Percentiles rank a stretch among this genome's conserved stretches.
Evolutionary conservation across 2,797 vertebrate genomes (phyloP).

Genomic region (Syndactyla subalaris): DNA sequence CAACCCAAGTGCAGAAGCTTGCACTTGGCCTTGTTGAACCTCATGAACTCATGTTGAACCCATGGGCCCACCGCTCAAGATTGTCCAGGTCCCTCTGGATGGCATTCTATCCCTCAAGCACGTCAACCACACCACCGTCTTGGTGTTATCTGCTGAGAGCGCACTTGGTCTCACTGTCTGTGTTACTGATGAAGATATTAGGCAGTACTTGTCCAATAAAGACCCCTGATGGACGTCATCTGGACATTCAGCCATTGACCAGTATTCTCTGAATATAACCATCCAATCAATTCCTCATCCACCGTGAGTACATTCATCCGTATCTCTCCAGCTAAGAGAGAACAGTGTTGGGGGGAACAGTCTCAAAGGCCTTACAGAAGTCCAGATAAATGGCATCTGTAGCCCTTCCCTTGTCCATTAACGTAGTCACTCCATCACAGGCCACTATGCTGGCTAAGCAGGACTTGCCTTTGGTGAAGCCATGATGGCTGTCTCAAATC

Average conservation of each 20-base stretch:
- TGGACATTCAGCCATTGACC: neutral
- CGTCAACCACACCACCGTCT: neutral
- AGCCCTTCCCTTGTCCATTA: neutral
- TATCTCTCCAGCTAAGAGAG: neutral
- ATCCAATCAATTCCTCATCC: neutral
- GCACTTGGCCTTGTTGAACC: neutral
- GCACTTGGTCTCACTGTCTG: neutral
- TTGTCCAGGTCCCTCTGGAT: neutral
- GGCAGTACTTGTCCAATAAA: fast-evolving
- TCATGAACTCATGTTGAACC: neutral
- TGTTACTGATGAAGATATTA: neutral
- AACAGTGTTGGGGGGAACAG: neutral
- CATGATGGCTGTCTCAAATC: neutral
- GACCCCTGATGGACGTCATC: neutral
- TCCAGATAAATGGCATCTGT: neutral
- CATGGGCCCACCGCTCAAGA: neutral
- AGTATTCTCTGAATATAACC: neutral
- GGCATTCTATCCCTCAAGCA: neutral
- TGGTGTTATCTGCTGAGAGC: neutral
- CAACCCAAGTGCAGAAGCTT: neutral
- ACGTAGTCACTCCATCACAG: neutral
- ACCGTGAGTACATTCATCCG: neutral
- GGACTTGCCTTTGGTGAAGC: neutral
- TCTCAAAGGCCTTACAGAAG: neutral
- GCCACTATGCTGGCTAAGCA: neutral